Base-by-base conservation (phyloP, 2,113 vertebrate species). In the Poeciliopsis retropinna region DNA sequence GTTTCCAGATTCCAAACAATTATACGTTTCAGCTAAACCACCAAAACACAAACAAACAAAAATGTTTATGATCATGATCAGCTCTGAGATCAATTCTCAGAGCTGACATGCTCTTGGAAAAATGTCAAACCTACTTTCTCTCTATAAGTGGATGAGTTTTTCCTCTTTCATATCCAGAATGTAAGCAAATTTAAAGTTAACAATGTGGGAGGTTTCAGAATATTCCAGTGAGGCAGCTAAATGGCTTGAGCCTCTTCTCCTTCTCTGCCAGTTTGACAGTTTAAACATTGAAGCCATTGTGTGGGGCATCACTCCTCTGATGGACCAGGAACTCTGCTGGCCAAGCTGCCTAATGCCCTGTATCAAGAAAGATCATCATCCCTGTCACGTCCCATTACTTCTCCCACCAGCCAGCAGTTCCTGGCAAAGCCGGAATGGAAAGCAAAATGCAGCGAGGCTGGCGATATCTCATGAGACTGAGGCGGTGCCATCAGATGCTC, bases 311-410 rank as follows among this genome's bases (percentile, higher is more conserved):
- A 60, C 71, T 80, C 66, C 75, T 85, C 71, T 88, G 89, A 91
- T 79, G 87, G 86, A 86, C 72, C 77, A 70, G 80, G 69, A 86
- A 82, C 80, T 82, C 64, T 2, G 64, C 79, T 60, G 83, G 76
- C 84, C 60, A 47, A 68, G 73, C 88, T 80, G 86, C 90, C 87
- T 89, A 91, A 91, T 88, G 87, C 88, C 88, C 87, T 82, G 81
- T 77, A 87, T 90, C 88, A 72, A 69, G 81, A 81, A 73, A 76
- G 79, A 90, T 90, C 87, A 86, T 89, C 87, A 85, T 89, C 89
- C 85, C 80, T 75, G 87, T 90, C 88, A 88, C 83, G 79, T 88
- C 79, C 83, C 85, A 91, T 92, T 92, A 89, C 88, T 82, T 81
- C 77, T 76, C 76, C 79, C 30, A 34, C 78, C 65, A 77, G 74